These are phyloP conservation scores for Sebastes miniatus DNA, from an alignment of 2,797 vertebrate species.

Conservation along the genomic window DNA sequence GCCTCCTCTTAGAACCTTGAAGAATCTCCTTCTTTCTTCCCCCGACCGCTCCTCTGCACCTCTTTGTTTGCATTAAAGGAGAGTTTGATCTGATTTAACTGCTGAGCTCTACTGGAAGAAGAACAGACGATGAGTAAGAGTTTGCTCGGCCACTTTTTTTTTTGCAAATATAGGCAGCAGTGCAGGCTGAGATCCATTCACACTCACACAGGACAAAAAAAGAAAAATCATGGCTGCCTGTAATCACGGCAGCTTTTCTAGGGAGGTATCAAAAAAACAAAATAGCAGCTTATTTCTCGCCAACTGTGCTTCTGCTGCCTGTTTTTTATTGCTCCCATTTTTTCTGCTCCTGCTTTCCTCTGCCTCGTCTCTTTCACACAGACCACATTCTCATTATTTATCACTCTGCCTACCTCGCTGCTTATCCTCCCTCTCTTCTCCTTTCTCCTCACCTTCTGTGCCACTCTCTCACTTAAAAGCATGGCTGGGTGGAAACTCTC, in stretches of 20 bases:
- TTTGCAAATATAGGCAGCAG: not conserved
- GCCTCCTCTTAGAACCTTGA: slow-evolving; percentile 36
- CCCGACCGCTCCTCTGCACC: slow-evolving; percentile 29
- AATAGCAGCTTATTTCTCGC: slow-evolving; percentile 40
- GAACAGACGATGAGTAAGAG: slow-evolving; percentile 26
- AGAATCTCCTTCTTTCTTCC: not conserved
- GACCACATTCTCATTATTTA: slow-evolving; percentile 58
- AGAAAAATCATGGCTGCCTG: slow-evolving; percentile 7
- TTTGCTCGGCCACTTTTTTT: slow-evolving; percentile 14
- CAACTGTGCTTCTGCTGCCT: slow-evolving; percentile 16
- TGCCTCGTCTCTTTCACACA: slow-evolving; percentile 8
- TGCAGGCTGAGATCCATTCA: slow-evolving; percentile 3
- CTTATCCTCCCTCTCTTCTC: slow-evolving; percentile 19
- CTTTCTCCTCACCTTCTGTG: slow-evolving; percentile 38
- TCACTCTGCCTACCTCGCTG: slow-evolving; percentile 23
- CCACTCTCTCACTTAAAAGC: slow-evolving; percentile 54
- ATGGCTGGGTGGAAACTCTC: slow-evolving; percentile 57
- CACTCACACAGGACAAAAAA: not conserved
- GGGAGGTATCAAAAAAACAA: slow-evolving; percentile 37
- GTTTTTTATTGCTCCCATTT: slow-evolving; percentile 22
- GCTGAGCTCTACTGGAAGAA: slow-evolving; percentile 27
- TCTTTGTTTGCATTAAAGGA: slow-evolving; percentile 63
- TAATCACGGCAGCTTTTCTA: slow-evolving; percentile 41
- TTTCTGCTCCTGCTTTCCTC: not conserved
- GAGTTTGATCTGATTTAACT: slow-evolving; percentile 67